These are phyloP conservation scores for Hydropotes inermis DNA, from an alignment of 2,113 vertebrate species.

Conservation along the genomic window DNA sequence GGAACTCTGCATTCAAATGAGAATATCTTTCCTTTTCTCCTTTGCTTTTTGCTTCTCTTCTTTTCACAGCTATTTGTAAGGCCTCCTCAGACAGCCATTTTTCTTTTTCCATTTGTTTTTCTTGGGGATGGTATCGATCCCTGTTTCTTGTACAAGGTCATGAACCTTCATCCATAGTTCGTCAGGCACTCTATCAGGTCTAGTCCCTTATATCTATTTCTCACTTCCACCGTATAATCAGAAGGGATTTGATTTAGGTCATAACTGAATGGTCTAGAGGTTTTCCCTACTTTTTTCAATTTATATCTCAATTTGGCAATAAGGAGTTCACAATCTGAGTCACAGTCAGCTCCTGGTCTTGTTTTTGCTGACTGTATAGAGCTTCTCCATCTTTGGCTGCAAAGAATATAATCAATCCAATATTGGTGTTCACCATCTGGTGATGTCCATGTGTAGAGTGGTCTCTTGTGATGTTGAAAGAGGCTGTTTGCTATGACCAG, in stretches of 20 bases:
- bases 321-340: background rate
- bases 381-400: background rate
- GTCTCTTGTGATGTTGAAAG: background rate
- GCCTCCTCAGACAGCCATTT: too few species aligned
- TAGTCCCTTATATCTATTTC: background rate
- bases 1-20: too few species aligned
- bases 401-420: background rate
- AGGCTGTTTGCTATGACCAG: background rate
- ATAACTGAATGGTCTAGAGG: background rate
- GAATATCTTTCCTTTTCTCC: too few species aligned
- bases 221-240: background rate
- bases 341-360: background rate
- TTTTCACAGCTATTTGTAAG: too few species aligned
- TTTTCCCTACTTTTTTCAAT: background rate
- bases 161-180: too few species aligned
- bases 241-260: background rate
- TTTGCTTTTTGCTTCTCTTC: too few species aligned
- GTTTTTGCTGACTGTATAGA: background rate
- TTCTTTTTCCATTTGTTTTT: too few species aligned
- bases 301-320: background rate
- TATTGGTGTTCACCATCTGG: accelerated
- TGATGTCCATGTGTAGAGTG: background rate
- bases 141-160: too few species aligned
- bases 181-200: background rate
- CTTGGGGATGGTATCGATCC: too few species aligned